Evolutionary conservation across 2,888 invertebrate species (phyloP).

Genomic region (Adela reaumurella): DNA sequence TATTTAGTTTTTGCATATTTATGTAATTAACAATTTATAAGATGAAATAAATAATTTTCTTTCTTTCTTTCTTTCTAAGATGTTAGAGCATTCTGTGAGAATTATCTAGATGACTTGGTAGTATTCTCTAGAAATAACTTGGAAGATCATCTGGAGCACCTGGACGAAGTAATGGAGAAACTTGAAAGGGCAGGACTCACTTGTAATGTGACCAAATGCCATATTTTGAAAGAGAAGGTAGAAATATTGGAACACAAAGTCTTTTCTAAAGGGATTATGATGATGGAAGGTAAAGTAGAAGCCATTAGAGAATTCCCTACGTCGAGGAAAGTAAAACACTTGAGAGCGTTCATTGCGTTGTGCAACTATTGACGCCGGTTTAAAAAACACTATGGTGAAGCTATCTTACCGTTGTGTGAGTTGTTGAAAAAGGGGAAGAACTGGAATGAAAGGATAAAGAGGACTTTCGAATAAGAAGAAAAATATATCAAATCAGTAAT

Average conservation of each 20-base stretch:
- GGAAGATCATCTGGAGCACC: conserved; percentile 5
- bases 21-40: too few species aligned
- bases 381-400: conserved; percentile 10
- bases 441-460: conserved; percentile 9
- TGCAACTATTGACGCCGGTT: conserved; percentile 15
- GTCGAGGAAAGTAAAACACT: conserved; percentile 13
- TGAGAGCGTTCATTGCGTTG: conserved; percentile 15
- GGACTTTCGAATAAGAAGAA: conserved; percentile 12
- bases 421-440: conserved; percentile 10
- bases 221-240: not conserved
- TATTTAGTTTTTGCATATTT: too few species aligned
- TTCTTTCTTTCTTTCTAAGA: too few species aligned
- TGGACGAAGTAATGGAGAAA: not conserved
- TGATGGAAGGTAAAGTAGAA: conserved; percentile 10
- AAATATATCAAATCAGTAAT: conserved; percentile 9
- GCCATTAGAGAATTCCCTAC: conserved; percentile 12
- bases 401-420: conserved; percentile 10
- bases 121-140: not conserved
- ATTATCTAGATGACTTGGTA: not conserved
- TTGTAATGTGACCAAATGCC: conserved; percentile 7
- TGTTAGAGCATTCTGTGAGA: conserved; percentile 8
- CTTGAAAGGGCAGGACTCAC: conserved; percentile 8
- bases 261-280: conserved; percentile 9
- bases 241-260: conserved; percentile 5
- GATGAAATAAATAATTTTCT: too few species aligned